Base-by-base conservation (phyloP, 2,797 vertebrate genomes). In the Philypnodon macrostomus region DNA sequence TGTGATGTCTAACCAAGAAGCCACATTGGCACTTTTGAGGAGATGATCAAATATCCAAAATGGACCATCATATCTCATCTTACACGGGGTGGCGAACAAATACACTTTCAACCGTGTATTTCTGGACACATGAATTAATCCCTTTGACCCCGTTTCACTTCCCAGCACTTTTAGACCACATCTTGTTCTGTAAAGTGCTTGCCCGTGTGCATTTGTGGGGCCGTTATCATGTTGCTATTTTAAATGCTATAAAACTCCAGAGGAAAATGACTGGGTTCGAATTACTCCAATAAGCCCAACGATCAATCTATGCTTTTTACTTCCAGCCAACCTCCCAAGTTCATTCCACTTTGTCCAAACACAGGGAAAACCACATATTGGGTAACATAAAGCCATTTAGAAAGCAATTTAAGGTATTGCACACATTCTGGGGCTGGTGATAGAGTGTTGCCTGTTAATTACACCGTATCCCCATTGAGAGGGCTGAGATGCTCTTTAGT, bases 381-480 rank as follows among this genome's bases (percentile, higher is more conserved):
- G 81, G 80, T 90, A 89, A 90, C 90, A 89, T 39, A 67, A 78
- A 69, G 37, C 76, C 82, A 86, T 88, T 92, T 89, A 89, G 82
- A 84, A 76, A 85, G 82, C 86, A 82, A 88, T 88, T 89, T 87
- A 83, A 88, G 73, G 76, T 69, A 77, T 83, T 81, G 77, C 72
- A 71, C 68, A 55, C 73, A 79, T 73, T 42, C 59, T 38, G 31
- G 21, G 65, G 63, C 79, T 62, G 50, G 62, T 82, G 83, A 89
- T 85, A 81, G 75, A 88, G 79, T 84, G 73, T 53, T 77, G 62
- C 53, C 75, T 87, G 73, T 84, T 90, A 88, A 89, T 91, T 88
- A 83, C 61, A 75, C 75, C 56, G 67, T 77, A 87, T 88, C 80
- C 80, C 39, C 18, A 35, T 82, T 77, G 77, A 76, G 63, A 68